A percentile compares a stretch with the other conserved stretches of the same genome.
Conservation (phyloP, 1,140 invertebrate genomes). For the Ostrea edulis region DNA sequence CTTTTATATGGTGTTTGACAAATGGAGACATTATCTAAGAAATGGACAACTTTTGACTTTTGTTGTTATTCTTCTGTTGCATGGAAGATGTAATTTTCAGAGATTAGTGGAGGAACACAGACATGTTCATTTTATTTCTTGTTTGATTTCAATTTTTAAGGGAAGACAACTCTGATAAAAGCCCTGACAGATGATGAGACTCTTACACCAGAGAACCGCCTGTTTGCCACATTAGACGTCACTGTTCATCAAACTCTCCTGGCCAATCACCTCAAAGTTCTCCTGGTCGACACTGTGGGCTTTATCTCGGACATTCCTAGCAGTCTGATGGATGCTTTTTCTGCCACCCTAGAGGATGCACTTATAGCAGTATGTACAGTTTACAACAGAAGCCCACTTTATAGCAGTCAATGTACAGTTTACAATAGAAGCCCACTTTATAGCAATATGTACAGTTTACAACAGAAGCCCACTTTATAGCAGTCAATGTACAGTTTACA, state of each 20-base stretch:
- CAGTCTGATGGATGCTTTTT: constrained; percentile 90
- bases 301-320: constrained; percentile 94
- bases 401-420: background rate
- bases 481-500: no score
- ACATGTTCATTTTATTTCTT: no score
- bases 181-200: constrained; percentile 85
- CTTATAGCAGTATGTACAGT: constrained; percentile 77
- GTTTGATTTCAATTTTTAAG: constrained; percentile 65
- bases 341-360: constrained; percentile 91
- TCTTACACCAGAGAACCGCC: constrained; percentile 87
- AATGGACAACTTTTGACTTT: no score
- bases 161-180: constrained; percentile 92
- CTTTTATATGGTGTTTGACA: no score
- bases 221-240: constrained; percentile 95
- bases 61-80: no score
- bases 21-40: no score
- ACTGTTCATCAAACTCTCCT: constrained; percentile 87
- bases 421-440: no score
- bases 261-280: constrained; percentile 82
- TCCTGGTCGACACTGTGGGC: constrained; percentile 94
- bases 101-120: no score
- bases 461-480: no score
- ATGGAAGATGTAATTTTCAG: no score
- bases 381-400: background rate
- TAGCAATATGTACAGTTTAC: no score